Percentiles rank a stretch among this genome's conserved stretches.
phyloP scores from a whole-genome alignment of 1,140 invertebrate genomes.

The Heliconius congener region DNA sequence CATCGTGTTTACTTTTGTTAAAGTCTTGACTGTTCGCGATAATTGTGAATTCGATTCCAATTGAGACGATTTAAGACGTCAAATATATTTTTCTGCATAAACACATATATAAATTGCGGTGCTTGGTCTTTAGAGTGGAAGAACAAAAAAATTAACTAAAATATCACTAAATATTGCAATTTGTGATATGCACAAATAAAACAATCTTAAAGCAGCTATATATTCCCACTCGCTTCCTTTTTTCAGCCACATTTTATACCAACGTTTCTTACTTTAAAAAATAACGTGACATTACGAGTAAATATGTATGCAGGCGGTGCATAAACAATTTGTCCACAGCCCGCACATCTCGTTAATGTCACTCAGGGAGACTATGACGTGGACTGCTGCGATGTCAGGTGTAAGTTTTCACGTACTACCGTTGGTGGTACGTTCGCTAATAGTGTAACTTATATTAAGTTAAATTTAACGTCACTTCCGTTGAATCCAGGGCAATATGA shows the following conservation, averaged over 20 bases:
- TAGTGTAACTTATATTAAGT: conserved; percentile 51
- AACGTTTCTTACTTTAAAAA: conserved; percentile 33
- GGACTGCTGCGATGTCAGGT: conserved; percentile 51
- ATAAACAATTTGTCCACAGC: conserved; percentile 61
- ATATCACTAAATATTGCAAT: too few relatives aligned
- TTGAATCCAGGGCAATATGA: neutral
- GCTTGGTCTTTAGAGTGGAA: too few relatives aligned
- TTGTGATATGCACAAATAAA: too few relatives aligned
- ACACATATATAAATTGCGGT: too few relatives aligned
- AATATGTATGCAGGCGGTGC: conserved; percentile 54
- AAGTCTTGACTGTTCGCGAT: too few relatives aligned
- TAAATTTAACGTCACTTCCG: conserved; percentile 45
- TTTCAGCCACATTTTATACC: conserved; percentile 20
- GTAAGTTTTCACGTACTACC: conserved; percentile 50
- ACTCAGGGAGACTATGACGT: conserved; percentile 49
- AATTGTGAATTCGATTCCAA: too few relatives aligned
- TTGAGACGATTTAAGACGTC: too few relatives aligned
- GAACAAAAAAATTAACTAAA: too few relatives aligned
- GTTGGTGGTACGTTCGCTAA: conserved; percentile 29
- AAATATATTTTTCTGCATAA: too few relatives aligned
- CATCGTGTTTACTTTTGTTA: too few relatives aligned
- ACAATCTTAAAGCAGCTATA: too few relatives aligned
- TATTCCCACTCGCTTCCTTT: conserved; percentile 17
- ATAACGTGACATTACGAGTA: conserved; percentile 35
- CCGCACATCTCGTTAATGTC: conserved; percentile 69